phyloP scores from a whole-genome alignment of 1,140 invertebrate species.

The Vollenhovia emeryi region DNA sequence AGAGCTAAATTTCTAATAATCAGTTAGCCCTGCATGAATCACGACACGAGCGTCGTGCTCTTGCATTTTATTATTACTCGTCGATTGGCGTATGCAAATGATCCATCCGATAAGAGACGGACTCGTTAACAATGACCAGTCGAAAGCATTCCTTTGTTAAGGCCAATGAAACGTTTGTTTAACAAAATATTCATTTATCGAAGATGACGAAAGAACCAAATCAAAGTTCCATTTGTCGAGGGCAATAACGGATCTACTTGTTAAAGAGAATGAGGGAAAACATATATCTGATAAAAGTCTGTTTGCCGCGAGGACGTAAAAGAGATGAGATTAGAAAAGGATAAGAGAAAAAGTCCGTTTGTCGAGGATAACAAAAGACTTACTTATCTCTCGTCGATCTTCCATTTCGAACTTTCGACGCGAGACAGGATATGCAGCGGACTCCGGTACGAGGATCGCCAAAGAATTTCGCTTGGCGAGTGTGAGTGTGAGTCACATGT shows the following conservation, averaged over 20 bases:
- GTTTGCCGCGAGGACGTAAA: background rate
- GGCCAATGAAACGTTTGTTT: background rate
- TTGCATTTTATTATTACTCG: background rate
- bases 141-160: background rate
- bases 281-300: background rate
- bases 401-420: background rate
- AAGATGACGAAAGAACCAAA: background rate
- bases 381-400: background rate
- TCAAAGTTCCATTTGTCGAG: background rate
- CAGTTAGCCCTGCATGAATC: background rate
- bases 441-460: background rate
- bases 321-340: background rate
- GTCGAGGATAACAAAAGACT: background rate
- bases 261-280: background rate
- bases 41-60: background rate
- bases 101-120: background rate
- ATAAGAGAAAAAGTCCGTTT: background rate
- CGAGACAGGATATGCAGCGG: background rate
- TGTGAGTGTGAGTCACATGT: conserved; percentile 53
- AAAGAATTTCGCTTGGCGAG: conserved; percentile 29
- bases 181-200: background rate
- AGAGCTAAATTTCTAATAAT: conserved; percentile 22
- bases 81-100: background rate
- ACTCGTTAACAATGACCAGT: background rate
- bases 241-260: background rate